Conservation (phyloP, 2,113 vertebrate species). For the Oncorhynchus mykiss region DNA sequence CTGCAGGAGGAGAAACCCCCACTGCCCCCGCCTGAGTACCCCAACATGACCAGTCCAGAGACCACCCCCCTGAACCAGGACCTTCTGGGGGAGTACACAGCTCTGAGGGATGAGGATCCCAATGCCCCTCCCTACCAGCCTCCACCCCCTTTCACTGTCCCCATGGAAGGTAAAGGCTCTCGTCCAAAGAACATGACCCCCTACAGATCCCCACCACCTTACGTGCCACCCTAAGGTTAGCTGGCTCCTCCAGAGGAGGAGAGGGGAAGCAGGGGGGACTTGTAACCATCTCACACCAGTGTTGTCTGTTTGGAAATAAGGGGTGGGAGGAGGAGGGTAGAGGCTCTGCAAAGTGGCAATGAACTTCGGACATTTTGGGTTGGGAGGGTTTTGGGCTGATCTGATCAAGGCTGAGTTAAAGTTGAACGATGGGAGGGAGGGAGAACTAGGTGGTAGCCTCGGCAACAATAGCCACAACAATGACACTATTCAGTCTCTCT, state of each 20-base stretch:
- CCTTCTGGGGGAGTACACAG: constrained; percentile 89
- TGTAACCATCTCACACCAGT: constrained; percentile 54
- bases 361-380: constrained; percentile 43
- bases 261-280: constrained; percentile 67
- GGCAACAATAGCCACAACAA: constrained; percentile 65
- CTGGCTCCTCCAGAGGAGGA: constrained; percentile 53
- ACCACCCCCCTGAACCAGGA: constrained; percentile 93
- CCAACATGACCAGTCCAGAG: constrained; percentile 90
- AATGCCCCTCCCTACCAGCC: constrained; percentile 97
- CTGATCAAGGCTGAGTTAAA: constrained; percentile 8
- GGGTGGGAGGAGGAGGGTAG: constrained; percentile 49
- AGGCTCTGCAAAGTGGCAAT: constrained; percentile 26
- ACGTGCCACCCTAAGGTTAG: constrained; percentile 91
- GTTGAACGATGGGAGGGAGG: constrained; percentile 21
- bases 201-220: constrained; percentile 96
- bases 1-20: constrained; percentile 99
- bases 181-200: constrained; percentile 99
- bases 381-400: constrained; percentile 48
- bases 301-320: constrained; percentile 54
- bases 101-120: constrained; percentile 93
- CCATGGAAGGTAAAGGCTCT: constrained; percentile 96
- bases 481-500: constrained; percentile 49
- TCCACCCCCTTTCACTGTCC: constrained; percentile 90
- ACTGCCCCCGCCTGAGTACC: constrained; percentile 92
- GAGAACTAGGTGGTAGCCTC: constrained; percentile 52